Evolutionary conservation across 2,888 invertebrate species (phyloP).

Genomic region (Trichogramma evanescens): DNA sequence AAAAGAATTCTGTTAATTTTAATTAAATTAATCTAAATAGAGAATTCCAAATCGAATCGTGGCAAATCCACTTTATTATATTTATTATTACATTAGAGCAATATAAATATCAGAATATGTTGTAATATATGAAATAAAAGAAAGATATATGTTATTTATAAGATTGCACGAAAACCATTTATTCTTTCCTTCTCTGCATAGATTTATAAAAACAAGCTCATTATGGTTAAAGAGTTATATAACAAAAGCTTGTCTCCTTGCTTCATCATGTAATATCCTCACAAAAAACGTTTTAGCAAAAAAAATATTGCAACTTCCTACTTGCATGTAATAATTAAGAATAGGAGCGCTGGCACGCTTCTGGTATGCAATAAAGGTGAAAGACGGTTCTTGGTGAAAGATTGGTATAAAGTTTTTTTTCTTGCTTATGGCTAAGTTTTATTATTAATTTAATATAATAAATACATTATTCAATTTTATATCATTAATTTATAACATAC

Average conservation of each 20-base stretch:
- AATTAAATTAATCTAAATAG: too few species aligned
- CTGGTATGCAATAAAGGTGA: too few species aligned
- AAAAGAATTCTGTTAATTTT: too few species aligned
- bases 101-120: slow-evolving; percentile 6
- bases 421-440: background rate
- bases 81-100: slow-evolving; percentile 9
- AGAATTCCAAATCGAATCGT: too few species aligned
- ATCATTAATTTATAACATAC: background rate
- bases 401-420: background rate
- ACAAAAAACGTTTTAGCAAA: too few species aligned
- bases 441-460: background rate
- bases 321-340: too few species aligned
- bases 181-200: background rate
- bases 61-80: background rate
- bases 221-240: too few species aligned
- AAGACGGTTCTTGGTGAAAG: background rate
- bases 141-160: slow-evolving; percentile 8
- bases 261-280: background rate
- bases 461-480: background rate
- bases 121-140: slow-evolving; percentile 5
- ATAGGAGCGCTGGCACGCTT: too few species aligned
- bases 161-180: slow-evolving; percentile 4
- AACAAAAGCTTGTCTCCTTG: background rate
- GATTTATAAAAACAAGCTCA: too few species aligned
- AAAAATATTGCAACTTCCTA: too few species aligned